Percentiles rank a stretch among this genome's conserved stretches.
Evolutionary conservation across 2,888 invertebrate species (phyloP).

Genomic region (Tryphoninae sp.): DNA sequence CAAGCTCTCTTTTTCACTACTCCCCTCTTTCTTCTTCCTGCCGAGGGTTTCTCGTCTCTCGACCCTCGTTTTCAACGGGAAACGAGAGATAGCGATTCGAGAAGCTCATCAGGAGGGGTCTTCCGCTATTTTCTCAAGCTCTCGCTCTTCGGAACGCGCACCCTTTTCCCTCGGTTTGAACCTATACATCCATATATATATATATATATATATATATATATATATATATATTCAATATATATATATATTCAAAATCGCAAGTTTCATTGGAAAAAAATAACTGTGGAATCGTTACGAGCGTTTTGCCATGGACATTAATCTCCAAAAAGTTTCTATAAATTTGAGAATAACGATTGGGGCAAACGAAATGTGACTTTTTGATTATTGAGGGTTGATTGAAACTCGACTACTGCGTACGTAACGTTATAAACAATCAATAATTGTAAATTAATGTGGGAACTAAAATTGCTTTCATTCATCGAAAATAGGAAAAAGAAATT

Average conservation of each 20-base stretch:
- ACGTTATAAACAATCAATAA: not conserved
- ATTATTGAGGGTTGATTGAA: not conserved
- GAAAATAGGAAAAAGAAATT: no score
- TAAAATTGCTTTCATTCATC: no score
- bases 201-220: not conserved
- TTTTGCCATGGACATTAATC: slow-evolving; percentile 8
- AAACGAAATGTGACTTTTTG: not conserved
- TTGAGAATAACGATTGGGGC: not conserved
- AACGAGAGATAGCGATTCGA: slow-evolving; percentile 69
- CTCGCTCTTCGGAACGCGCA: slow-evolving; percentile 17
- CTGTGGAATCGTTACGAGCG: slow-evolving; percentile 29
- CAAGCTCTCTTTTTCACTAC: slow-evolving; percentile 49
- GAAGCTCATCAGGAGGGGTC: slow-evolving; percentile 71
- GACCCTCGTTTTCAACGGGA: slow-evolving; percentile 59
- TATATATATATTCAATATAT: not conserved
- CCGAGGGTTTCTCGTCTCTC: slow-evolving; percentile 34
- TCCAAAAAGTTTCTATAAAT: not conserved
- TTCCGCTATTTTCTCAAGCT: slow-evolving; percentile 63
- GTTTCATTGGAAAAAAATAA: not conserved
- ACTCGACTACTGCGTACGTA: no score
- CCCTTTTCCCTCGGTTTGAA: slow-evolving; percentile 13
- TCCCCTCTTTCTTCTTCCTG: slow-evolving; percentile 16
- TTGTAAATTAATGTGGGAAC: no score
- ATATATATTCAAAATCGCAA: slow-evolving; percentile 10
- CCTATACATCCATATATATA: not conserved